Percentiles rank a stretch among this genome's conserved stretches.
phyloP scores from a whole-genome alignment of 2,888 invertebrate species.

The Philonicus albiceps region DNA sequence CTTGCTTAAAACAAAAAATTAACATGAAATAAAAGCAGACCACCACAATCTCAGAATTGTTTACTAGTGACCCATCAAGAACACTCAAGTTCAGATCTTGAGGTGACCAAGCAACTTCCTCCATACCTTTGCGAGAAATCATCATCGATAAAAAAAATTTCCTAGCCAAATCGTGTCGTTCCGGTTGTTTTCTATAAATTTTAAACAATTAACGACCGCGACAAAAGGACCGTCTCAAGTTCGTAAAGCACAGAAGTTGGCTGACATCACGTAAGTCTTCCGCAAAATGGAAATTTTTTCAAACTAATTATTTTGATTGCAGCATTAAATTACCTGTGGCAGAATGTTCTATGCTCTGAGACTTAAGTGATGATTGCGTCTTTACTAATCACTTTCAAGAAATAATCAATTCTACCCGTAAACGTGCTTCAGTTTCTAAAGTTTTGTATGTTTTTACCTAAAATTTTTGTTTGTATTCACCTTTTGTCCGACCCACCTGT shows the following conservation, averaged over 20 bases:
- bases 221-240: neutral
- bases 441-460: neutral
- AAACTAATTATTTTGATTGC: slow-evolving; percentile 1
- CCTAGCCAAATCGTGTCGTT: slow-evolving; percentile 1
- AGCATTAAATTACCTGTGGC: neutral
- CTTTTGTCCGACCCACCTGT: neutral
- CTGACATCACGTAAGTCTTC: neutral
- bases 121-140: neutral
- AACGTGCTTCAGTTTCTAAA: neutral
- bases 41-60: neutral
- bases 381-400: neutral
- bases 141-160: neutral
- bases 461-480: neutral
- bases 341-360: neutral
- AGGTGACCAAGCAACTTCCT: slow-evolving; percentile 7
- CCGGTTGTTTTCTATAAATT: neutral
- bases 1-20: neutral
- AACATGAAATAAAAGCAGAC: neutral
- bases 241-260: neutral
- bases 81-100: neutral
- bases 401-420: too few species aligned
- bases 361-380: neutral
- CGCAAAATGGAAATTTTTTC: neutral
- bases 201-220: neutral
- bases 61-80: neutral